phyloP scores from a whole-genome alignment of 2,888 invertebrate genomes.

The Onchidella celtica region DNA sequence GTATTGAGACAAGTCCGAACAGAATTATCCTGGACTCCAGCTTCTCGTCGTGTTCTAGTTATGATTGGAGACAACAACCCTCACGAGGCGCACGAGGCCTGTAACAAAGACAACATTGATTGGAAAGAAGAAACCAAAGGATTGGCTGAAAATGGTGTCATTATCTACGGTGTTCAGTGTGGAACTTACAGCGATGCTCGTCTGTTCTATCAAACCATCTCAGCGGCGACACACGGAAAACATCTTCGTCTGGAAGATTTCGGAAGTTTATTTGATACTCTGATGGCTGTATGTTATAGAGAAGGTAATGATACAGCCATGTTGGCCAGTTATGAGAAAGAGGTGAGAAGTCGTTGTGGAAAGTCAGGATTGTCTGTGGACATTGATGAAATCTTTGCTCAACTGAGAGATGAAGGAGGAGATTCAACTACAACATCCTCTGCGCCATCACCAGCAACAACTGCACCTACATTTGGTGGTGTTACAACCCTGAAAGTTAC shows the following conservation, averaged over 20 bases:
- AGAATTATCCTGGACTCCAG: conserved; percentile 73
- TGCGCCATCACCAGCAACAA: background rate
- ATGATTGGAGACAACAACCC: conserved; percentile 77
- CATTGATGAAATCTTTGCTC: conserved; percentile 61
- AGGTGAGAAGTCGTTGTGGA: conserved; percentile 60
- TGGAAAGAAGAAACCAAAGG: conserved; percentile 69
- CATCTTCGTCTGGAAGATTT: conserved; percentile 71
- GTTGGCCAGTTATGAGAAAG: conserved; percentile 61
- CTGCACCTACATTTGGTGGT: background rate
- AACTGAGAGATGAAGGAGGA: conserved; percentile 54
- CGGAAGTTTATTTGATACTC: conserved; percentile 72
- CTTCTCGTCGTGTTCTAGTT: conserved; percentile 72
- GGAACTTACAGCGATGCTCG: conserved; percentile 18
- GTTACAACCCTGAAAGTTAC: background rate
- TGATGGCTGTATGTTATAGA: conserved; percentile 77
- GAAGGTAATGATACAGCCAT: conserved; percentile 54
- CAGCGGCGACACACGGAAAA: conserved; percentile 66
- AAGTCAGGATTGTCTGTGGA: conserved; percentile 58
- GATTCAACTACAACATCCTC: background rate
- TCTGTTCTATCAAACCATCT: conserved; percentile 67
- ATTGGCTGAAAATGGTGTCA: conserved; percentile 51
- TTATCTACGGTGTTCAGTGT: conserved; percentile 51
- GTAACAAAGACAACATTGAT: conserved; percentile 66
- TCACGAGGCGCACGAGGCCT: conserved; percentile 66
- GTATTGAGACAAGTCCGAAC: conserved; percentile 72